phyloP scores from a whole-genome alignment of 1,140 invertebrate species.

The Megathymus violae region DNA sequence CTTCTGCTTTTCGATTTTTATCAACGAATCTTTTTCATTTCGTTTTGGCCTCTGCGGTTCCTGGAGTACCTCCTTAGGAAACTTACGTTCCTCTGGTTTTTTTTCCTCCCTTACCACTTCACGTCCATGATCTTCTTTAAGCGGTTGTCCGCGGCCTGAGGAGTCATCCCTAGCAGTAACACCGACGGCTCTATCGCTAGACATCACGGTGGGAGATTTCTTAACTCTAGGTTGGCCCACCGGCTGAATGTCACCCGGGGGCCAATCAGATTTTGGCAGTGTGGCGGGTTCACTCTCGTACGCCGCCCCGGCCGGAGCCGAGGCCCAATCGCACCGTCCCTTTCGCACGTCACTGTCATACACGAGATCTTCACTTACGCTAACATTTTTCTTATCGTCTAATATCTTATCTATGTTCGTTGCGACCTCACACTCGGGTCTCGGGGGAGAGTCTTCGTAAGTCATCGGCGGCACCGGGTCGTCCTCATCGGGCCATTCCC shows the following conservation, averaged over 20 bases:
- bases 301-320: conserved; percentile 47
- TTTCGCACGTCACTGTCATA: conserved; percentile 37
- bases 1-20: conserved; percentile 22
- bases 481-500: no score
- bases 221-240: conserved; percentile 65
- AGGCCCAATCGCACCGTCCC: conserved; percentile 46
- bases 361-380: conserved; percentile 43
- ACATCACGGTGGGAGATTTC: conserved; percentile 72
- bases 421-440: no score
- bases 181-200: conserved; percentile 59
- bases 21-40: conserved; percentile 4
- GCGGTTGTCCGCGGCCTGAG: conserved; percentile 19
- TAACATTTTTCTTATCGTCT: conserved; percentile 38
- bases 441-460: no score
- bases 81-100: conserved; percentile 14
- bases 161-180: conserved; percentile 58
- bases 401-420: conserved; percentile 43
- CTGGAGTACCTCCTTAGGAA: conserved; percentile 6
- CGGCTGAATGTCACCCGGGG: conserved; percentile 73
- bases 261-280: conserved; percentile 69
- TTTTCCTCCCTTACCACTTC: conserved; percentile 36
- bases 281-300: conserved; percentile 46
- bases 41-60: conserved; percentile 8
- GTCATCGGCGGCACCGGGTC: no score
- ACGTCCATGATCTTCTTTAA: conserved; percentile 23